Evolutionary conservation across 2,797 vertebrate species (phyloP), one percentile per base, ranked within the genome.

Genomic region (Hippocampus kuda): DNA sequence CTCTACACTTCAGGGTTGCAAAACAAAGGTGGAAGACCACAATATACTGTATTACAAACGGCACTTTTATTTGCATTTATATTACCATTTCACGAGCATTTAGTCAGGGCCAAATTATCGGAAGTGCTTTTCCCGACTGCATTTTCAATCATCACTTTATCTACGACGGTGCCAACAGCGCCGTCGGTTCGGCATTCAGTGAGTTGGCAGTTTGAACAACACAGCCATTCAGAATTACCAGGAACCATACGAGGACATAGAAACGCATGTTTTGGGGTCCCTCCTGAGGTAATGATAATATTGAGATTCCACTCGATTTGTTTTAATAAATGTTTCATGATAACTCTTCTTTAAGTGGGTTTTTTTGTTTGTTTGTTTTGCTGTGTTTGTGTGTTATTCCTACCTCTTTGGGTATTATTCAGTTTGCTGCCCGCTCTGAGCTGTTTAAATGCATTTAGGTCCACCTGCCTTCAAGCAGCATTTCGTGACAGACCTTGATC

Each of bases 111-210:
- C 18, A 22, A 53, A 53, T 53, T 22, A 22, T 53, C 22, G 80
- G 77, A 27, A 77, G 76, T 59, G 84, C 75, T 80, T 81, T 79
- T 72, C 72, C 72, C 62, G 71, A 82, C 77, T 77, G 72, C 62
- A 75, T 73, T 75, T 88, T 86, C 80, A 88, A 87, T 88, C 80
- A 87, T 79, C 80, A 81, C 75, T 51, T 51, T 74, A 78, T 72
- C 78, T 78, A 73, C 79, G 82, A 79, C 20, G 49, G 16, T 51
- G 49, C 6, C 49, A 20, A 8, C 18, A 51, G 83, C 79, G 82
- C 89, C 88, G 89, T 92, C 87, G 91, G 89, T 61, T 70, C 70
- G n/a, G 75, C 70, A 81, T 72, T 1, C 75, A 68, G 54, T 75
- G 75, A 80, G 81, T 79, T 73, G 65, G 44, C 72, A 70, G 74